Evolutionary conservation across 2,113 vertebrate species (phyloP), one percentile per base, ranked within the genome.

Genomic region (Pelobates fuscus): DNA sequence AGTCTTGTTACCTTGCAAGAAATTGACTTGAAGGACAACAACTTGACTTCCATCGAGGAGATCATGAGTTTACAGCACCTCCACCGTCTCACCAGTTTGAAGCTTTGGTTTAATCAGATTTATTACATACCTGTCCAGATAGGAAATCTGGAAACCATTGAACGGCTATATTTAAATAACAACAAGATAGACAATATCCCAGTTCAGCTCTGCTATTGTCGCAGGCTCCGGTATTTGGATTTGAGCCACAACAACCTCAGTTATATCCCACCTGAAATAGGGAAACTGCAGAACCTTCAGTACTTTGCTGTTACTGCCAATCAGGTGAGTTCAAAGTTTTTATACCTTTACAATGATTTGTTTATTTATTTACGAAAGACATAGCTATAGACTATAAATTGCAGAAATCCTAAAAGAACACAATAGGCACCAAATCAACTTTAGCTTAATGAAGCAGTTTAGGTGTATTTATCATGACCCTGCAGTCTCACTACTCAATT

Each of bases 41-140:
- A 98, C 66, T 87, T 99, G 70, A 98, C 98, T 90, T 96, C 97
- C 8, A 96, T 99, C 0, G 97, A 99, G 85, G 97, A 99, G 91
- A 98, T 99, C 82, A 96, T 98, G 88, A 98, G 96, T 88, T 98
- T 98, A 88, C 96, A 98, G 88, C 97, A 99, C 81, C 86, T 99
- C 25, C 95, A 97, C 82, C 94, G 95, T 74, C 95, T 99, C 55
- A 95, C 95, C 82, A 97, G 95, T 89, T 93, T 99, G 84, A 99
- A 98, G 80, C 80, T 99, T 79, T 99, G 97, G 97, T 96, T 98
- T 89, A 99, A 99, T 88, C 95, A 97, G 85, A 99, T 99, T 6
- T 93, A 95, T 86, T 98, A 99, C 84, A 98, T 99, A 84, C 96
- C 97, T 84, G 93, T 97, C 84, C 95, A 98, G 81, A 95, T 99